These are phyloP conservation scores for Aphis craccivora DNA, from an alignment of 1,140 invertebrate species.

Conservation along the genomic window DNA sequence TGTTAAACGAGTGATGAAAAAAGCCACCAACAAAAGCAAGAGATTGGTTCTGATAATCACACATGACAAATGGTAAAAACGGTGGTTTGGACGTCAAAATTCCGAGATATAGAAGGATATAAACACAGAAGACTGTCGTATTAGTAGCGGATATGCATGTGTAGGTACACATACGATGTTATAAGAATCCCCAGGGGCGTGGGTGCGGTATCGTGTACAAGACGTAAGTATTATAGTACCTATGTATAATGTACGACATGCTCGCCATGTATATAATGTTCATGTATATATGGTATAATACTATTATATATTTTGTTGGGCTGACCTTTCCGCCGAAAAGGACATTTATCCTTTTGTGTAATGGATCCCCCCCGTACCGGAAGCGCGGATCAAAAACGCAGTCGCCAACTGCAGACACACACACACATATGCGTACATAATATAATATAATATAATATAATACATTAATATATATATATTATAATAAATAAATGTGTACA, in stretches of 20 bases:
- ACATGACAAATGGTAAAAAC: slow-evolving; percentile 36
- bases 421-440: neutral
- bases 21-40: slow-evolving; percentile 16
- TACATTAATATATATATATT: neutral
- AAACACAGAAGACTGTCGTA: neutral
- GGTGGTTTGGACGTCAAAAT: neutral
- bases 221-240: neutral
- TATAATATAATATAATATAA: neutral
- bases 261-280: neutral
- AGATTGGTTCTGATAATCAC: slow-evolving; percentile 31
- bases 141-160: neutral
- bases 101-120: neutral
- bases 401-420: neutral
- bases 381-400: slow-evolving; percentile 46
- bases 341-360: slow-evolving; percentile 52
- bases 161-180: neutral
- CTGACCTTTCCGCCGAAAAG: slow-evolving; percentile 49
- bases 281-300: neutral
- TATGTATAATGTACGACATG: neutral
- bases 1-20: neutral
- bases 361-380: slow-evolving; percentile 36
- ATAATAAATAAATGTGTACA: neutral
- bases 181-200: slow-evolving; percentile 46
- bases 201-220: neutral
- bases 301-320: neutral